Evolutionary conservation across 2,113 vertebrate genomes (phyloP), one percentile per base, ranked within the genome.

Genomic region (Coreoperca whiteheadi): DNA sequence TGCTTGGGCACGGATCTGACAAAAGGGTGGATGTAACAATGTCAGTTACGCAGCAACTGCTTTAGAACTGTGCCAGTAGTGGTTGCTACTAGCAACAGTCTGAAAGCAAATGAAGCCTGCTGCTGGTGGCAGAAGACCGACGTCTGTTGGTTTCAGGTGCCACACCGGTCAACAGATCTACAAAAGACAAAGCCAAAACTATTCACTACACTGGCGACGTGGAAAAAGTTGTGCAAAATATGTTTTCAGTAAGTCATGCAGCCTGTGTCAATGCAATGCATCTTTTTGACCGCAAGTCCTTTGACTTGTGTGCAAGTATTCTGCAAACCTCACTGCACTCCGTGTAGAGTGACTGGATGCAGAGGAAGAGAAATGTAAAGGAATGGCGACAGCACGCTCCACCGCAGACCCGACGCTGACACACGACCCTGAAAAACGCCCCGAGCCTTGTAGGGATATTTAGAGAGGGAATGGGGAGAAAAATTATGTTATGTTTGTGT

Each of bases 361-460:
- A 54, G n/a, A 43, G n/a, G 43, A 75, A 30, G 68, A 83, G 54
- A 85, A 56, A 74, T 77, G 82, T 37, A 66, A 66, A 82, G 73
- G 60, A 70, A 50, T 41, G 81, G 88, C 59, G 25, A 61, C 72
- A 48, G 56, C 84, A 88, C 28, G 81, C 79, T 86, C 43, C 50
- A 25, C 76, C 69, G 81, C 80, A 82, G 85, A 65, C 30, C 34
- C 12, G 69, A 69, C 51, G 53, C 61, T 83, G 85, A 89, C 89
- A 91, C 84, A 86, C 85, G 69, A 80, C 91, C 83, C 66, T 34
- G 56, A 67, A 51, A 80, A 54, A 57, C 43, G 70, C 60, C 85
- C 43, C 0, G 57, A 69, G 88, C 82, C 79, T 60, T 32, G 48
- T 32, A 21, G 57, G 70, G 63, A 81, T 66, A 65, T 82, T 85